Base-by-base conservation (phyloP, 1,140 invertebrate species). In the Coptotermes formosanus region DNA sequence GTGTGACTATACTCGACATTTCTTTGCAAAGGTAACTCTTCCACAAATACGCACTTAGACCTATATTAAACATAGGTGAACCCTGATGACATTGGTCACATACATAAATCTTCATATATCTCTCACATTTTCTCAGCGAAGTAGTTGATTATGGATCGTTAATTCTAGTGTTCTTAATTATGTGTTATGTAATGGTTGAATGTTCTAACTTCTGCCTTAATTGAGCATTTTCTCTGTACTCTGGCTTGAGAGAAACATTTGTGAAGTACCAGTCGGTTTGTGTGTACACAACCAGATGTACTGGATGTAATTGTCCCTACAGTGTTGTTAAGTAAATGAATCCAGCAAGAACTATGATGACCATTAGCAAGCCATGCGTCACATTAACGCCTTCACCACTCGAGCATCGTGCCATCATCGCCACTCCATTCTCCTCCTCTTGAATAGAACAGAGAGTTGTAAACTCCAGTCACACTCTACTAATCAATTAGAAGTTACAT, bases 241-340 rank as follows among this genome's bases (percentile, higher is more conserved):
- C n/a, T 75, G 25, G 14, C 2, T 75, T 75, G 64, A 75, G 64
- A n/a, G 64, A 11, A 75, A 25, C 64, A 30, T 75, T 30, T 7
- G 64, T 8, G 30, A 75, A 75, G 25, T 75, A 30, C n/a, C 25
- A 14, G 7, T 25, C n/a, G 25, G 25, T 6, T 75, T 75, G 64
- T 75, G n/a, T 75, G 25, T 75, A 55, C 52, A 55, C 52, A 55
- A 55, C 52, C 4, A 19, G 7, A 75, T 30, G 64, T 2, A 75
- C 25, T 8, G 25, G 14, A 25, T n/a, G 64, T 75, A 75, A 75
- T 75, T 75, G 64, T 75, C 9, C 64, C 25, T 25, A 30, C 64
- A 75, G 64, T 75, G 64, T 30, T 75, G 64, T 75, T 75, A n/a
- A 75, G 64, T 75, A 75, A 75, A 75, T 75, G 64, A 75, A 75